phyloP scores from a whole-genome alignment of 2,888 invertebrate genomes.

The Acanthosepion lycidas region DNA sequence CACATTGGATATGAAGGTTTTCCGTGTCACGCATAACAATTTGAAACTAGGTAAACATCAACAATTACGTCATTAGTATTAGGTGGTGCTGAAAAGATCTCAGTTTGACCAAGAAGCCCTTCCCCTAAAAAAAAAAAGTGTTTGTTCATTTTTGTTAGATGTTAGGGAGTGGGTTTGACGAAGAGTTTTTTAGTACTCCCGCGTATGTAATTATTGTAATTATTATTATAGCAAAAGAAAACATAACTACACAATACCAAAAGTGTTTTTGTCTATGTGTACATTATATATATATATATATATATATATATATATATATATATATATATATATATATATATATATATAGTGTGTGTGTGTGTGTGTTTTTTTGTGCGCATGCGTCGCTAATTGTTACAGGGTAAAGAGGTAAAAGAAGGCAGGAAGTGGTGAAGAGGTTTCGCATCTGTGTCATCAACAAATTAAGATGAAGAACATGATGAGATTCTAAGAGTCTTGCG shows the following conservation, averaged over 20 bases:
- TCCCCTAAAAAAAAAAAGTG: too few relatives aligned
- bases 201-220: neutral
- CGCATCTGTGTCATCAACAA: neutral
- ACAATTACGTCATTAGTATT: neutral
- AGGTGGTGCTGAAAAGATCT: too few relatives aligned
- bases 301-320: neutral
- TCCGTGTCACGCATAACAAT: neutral
- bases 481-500: neutral
- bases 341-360: too few relatives aligned
- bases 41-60: neutral
- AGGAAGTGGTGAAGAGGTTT: constrained; percentile 20
- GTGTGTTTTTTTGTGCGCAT: neutral
- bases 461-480: neutral
- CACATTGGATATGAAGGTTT: too few relatives aligned
- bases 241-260: neutral
- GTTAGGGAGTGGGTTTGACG: too few relatives aligned
- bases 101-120: too few relatives aligned
- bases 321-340: neutral
- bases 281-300: neutral
- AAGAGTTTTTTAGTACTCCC: too few relatives aligned
- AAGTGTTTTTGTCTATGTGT: neutral
- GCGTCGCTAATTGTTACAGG: neutral
- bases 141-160: too few relatives aligned
- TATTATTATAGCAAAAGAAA: neutral
- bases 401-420: neutral